Base-by-base conservation (phyloP, 2,888 invertebrate species). In the Oscheius sp. region DNA sequence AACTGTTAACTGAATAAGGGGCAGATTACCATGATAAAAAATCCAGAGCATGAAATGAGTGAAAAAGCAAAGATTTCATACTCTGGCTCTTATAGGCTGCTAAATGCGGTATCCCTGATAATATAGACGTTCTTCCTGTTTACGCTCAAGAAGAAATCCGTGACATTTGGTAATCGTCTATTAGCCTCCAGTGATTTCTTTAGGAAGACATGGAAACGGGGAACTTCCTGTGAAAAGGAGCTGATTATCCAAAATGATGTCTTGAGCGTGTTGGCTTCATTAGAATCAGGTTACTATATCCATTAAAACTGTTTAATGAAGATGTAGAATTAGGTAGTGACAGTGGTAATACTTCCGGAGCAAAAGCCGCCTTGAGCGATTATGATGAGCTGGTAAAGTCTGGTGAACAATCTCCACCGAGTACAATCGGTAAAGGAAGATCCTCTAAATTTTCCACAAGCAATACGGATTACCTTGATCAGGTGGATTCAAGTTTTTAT, bases 101-200 rank as follows among this genome's bases (percentile, higher is more conserved):
- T 41, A 41, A 62, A 45, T 83, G 84, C 59, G 83, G 79, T 0
- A 65, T 81, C 1, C 84, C 84, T 1, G 70, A 67, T 14, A 81
- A 84, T 61, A 41, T 82, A 20, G 33, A 50, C 9, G 30, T 61
- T 1, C 62, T 84, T n/a, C 84, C 84, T 1, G 78, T 76, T 24
- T 84, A 80, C 63, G 83, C 81, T 0, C 80, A 78, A 41, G 84
- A 83, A 62, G 84, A 84, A 54, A 68, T 84, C 17, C 57, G 74
- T 24, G 79, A 81, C 51, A 78, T 84, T 45, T 84, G 84, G 84
- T 84, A 14, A 47, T 62, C 3, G 20, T 47, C 24, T 20, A 47
- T 4, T 47, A 24, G 22, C 20, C 24, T 47, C 14, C 20, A n/a
- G n/a, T 54, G 30, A n/a, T 62, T 9, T 59, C 32, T 73, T 61